Base-by-base conservation (phyloP, 2,113 vertebrate genomes). In the Marcusenius ussheri region DNA sequence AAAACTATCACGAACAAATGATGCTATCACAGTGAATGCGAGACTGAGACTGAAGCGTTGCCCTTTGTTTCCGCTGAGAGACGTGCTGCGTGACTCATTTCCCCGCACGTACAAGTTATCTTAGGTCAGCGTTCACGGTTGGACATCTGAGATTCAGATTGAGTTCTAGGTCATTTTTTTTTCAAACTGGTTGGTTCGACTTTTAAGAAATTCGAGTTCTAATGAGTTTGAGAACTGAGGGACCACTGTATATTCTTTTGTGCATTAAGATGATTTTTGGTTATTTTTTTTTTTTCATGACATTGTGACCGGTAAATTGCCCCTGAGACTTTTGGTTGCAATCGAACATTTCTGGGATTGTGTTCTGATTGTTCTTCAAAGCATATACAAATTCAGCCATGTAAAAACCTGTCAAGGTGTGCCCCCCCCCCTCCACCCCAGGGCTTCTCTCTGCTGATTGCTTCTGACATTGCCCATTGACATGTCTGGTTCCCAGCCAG, bases 401-500 rank as follows among this genome's bases (percentile, higher is more conserved):
- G 62, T 70, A 70, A 31, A 74, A 46, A 86, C 46, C 10, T 86
- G 84, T 50, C 49, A n/a, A 51, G 47, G 84, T 47, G 39, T 15
- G n/a, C 1, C 35, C 66, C 21, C 89, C 27, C 91, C 19, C 91
- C 66, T 80, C 42, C 45, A 2, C 91, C 77, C 89, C 90, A 88
- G 74, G 62, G 58, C 70, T 47, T 49, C 66, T 56, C 24, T 83
- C 24, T 58, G 70, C 24, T 0, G 1, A 86, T 0, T 11, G 88
- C 45, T 89, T 88, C 49, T 84, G 31, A n/a, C 74, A 21, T 83
- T 47, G 15, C 70, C 87, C 89, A 10, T 19, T 88, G 86, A 94
- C 94, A 93, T 94, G 62, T 19, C 84, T 93, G 94, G 93, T 96
- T 95, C 93, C 93, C 93, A 93, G 91, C 90, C 91, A 89, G 80